Conservation (phyloP, 1,140 invertebrate species). For the Caenorhabditis brenneri region DNA sequence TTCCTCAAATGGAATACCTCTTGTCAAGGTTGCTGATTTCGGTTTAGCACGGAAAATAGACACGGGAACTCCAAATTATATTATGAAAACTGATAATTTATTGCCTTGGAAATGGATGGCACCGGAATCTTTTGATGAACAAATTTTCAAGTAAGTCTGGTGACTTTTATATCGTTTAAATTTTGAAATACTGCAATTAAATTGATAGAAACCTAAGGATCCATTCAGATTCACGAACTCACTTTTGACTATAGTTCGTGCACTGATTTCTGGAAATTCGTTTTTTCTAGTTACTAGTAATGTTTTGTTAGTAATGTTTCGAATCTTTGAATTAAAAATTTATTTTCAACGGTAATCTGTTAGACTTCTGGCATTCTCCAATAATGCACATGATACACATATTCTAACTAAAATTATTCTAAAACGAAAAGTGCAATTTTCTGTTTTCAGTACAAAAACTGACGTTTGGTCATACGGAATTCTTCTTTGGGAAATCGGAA, state of each 20-base stretch:
- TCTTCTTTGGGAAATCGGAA: slow-evolving; percentile 95
- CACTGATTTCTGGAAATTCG: too few species aligned
- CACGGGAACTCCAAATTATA: neutral
- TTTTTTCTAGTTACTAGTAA: too few species aligned
- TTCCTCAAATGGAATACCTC: slow-evolving; percentile 1
- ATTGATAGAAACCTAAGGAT: too few species aligned
- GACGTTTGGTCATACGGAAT: slow-evolving; percentile 99
- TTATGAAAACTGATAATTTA: slow-evolving; percentile 6
- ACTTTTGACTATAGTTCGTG: too few species aligned
- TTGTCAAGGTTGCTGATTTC: slow-evolving; percentile 9
- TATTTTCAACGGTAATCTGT: too few species aligned
- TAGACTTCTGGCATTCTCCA: too few species aligned
- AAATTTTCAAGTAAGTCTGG: slow-evolving; percentile 23
- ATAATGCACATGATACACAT: too few species aligned
- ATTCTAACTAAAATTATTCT: neutral
- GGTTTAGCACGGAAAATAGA: neutral
- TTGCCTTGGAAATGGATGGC: slow-evolving; percentile 31
- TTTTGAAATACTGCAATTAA: too few species aligned
- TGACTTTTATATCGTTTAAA: too few species aligned
- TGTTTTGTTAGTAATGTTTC: too few species aligned
- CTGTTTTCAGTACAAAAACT: slow-evolving; percentile 86
- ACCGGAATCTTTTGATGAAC: slow-evolving; percentile 1
- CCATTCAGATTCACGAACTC: too few species aligned
- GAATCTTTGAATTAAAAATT: too few species aligned
- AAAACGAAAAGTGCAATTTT: neutral